Evolutionary conservation across 92 coral and sea anemone genomes (phyloP), one percentile per base, ranked within the genome.

Genomic region (Plumapathes pennacea): DNA sequence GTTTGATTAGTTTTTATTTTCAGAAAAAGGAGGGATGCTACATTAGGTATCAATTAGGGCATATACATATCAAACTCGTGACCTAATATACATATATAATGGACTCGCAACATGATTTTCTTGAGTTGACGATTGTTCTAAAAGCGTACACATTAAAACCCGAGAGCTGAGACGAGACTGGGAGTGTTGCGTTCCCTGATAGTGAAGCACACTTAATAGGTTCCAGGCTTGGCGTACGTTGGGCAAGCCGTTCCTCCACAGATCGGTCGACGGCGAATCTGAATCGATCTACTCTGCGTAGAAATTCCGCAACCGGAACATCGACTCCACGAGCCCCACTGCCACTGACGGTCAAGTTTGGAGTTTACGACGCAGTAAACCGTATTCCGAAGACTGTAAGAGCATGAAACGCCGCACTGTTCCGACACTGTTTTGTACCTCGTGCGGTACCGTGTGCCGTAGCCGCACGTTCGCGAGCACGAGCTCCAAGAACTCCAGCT

Each of bases 171-270:
- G n/a, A n/a, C n/a, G n/a, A n/a, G n/a, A n/a, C n/a, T n/a, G n/a
- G n/a, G n/a, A n/a, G n/a, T n/a, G n/a, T n/a, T n/a, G n/a, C n/a
- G n/a, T n/a, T n/a, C n/a, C n/a, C n/a, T n/a, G n/a, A n/a, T n/a
- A n/a, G n/a, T n/a, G n/a, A n/a, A n/a, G n/a, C n/a, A n/a, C n/a
- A n/a, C n/a, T n/a, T n/a, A n/a, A n/a, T n/a, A n/a, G n/a, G n/a
- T n/a, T n/a, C n/a, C n/a, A n/a, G n/a, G n/a, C n/a, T n/a, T n/a
- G n/a, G n/a, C n/a, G n/a, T n/a, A n/a, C n/a, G 41, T 72, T 9
- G 94, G 94, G 29, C 94, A 85, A 14, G 80, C 31, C 28, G 57
- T 63, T 12, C 94, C 94, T 0, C 84, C 68, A 38, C 94, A 85
- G 2, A 25, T 41, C 6, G 78, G 58, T 9, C 25, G 37, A 37